phyloP scores from a whole-genome alignment of 53 echinoderm and acorn worm genomes.

The Luidia sarsii region DNA sequence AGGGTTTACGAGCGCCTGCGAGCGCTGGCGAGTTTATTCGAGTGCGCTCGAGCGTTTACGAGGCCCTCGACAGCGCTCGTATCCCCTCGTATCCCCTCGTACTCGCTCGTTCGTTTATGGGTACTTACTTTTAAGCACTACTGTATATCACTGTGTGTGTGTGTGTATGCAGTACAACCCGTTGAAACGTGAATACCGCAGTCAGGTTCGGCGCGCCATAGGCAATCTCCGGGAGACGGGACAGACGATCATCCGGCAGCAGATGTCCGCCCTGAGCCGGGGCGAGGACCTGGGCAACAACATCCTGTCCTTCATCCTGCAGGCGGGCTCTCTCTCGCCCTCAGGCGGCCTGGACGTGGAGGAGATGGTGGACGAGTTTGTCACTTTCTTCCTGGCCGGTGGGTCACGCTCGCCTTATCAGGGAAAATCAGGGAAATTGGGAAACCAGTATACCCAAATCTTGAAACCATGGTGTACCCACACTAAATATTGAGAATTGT shows the following conservation, averaged over 20 bases:
- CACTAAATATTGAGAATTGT: no score
- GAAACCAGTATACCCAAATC: no score
- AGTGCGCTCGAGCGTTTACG: no score
- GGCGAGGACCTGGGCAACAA: constrained; percentile 28
- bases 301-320: constrained; percentile 43
- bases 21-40: no score
- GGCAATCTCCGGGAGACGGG: constrained; percentile 5
- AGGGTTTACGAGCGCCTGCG: no score
- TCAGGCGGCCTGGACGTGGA: constrained; percentile 8
- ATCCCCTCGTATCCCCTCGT: no score
- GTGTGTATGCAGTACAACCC: neutral
- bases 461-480: no score
- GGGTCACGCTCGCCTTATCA: neutral
- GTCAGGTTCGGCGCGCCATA: neutral
- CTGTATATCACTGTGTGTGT: no score
- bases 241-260: neutral
- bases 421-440: no score
- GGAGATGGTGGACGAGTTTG: constrained; percentile 55
- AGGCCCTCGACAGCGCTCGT: no score
- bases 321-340: constrained; percentile 6
- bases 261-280: constrained; percentile 15
- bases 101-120: no score
- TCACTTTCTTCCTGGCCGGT: constrained; percentile 52
- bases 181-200: neutral
- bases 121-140: no score